Evolutionary conservation across 2,888 invertebrate genomes (phyloP).

Genomic region (Volucella bombylans): DNA sequence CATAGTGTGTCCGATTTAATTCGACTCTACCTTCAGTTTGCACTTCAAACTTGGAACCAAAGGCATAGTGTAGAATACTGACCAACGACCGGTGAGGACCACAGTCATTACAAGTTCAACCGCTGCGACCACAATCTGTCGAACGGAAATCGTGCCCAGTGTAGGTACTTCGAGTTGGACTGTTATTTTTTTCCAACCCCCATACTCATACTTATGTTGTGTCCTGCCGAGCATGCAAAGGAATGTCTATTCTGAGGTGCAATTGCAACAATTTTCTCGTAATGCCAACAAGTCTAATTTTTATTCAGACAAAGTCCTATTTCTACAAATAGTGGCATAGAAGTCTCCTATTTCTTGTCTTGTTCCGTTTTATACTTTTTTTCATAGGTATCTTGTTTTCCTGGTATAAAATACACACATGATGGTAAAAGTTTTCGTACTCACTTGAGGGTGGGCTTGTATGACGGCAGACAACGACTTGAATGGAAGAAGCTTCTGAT

Average conservation of each 20-base stretch:
- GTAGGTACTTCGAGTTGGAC: constrained; percentile 6
- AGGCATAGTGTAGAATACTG: not conserved
- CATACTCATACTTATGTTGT: constrained; percentile 5
- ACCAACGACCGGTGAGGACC: constrained; percentile 28
- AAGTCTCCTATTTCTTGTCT: constrained; percentile 27
- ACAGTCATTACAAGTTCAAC: constrained; percentile 10
- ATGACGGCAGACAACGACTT: constrained; percentile 51
- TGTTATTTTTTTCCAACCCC: constrained; percentile 4
- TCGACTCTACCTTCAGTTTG: not conserved
- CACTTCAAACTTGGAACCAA: constrained; percentile 3
- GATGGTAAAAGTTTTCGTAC: constrained; percentile 64
- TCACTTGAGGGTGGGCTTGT: constrained; percentile 57
- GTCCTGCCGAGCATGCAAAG: constrained; percentile 32
- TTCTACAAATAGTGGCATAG: constrained; percentile 6
- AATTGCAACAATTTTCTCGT: constrained; percentile 61
- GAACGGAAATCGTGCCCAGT: constrained; percentile 48
- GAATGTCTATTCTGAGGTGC: constrained; percentile 49
- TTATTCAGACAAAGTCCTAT: not conserved
- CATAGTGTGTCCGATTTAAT: not conserved
- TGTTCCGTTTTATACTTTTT: not conserved
- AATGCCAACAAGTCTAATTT: constrained; percentile 50
- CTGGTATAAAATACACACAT: constrained; percentile 44
- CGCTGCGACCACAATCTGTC: constrained; percentile 15
- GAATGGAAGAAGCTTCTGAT: constrained; percentile 67
- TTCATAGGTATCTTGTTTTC: constrained; percentile 16